Evolutionary conservation across 2,888 invertebrate species (phyloP), one percentile per base, ranked within the genome.

Genomic region (Eupithecia subumbrata): DNA sequence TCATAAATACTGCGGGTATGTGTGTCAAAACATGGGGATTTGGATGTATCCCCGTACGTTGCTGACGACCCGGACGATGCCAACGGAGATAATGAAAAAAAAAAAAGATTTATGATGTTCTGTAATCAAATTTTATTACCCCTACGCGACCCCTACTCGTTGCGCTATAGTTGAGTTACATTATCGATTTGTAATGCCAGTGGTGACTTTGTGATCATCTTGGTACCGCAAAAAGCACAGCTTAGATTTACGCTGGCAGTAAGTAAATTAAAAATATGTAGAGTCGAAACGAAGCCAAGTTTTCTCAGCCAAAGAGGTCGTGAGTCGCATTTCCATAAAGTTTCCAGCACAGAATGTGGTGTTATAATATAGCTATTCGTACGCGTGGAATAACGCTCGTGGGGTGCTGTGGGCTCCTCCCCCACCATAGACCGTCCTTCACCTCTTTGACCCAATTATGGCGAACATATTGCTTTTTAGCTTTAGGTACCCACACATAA

Each of bases 11-110:
- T 86, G 83, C 85, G 89, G 88, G 89, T 91, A 88, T 92, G 89
- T 93, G 87, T 93, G 94, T 95, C 94, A 95, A 92, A 95, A 94
- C 92, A 94, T 92, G 85, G 92, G 94, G 91, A 92, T 93, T 89
- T 88, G 90, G 89, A 67, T 79, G 88, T 86, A 86, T 86, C 82
- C 86, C 87, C 89, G 86, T 89, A 88, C 85, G 82, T 77, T 85
- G 83, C 84, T 86, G 86, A 86, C 86, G 85, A 83, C 83, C 86
- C 85, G 80, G 80, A 83, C 86, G 88, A 88, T 89, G 90, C 87
- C 87, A 85, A 81, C 82, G 85, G 87, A 91, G 91, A 92, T 93
- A 93, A 94, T 93, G 93, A 93, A 92, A 95, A 94, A 90, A 92
- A 91, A 92, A 91, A 9, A 90, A 94, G 95, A 95, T 95, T 94